Evolutionary conservation across 2,797 vertebrate genomes (phyloP), one percentile per base, ranked within the genome.

Genomic region (Cyclura pinguis): DNA sequence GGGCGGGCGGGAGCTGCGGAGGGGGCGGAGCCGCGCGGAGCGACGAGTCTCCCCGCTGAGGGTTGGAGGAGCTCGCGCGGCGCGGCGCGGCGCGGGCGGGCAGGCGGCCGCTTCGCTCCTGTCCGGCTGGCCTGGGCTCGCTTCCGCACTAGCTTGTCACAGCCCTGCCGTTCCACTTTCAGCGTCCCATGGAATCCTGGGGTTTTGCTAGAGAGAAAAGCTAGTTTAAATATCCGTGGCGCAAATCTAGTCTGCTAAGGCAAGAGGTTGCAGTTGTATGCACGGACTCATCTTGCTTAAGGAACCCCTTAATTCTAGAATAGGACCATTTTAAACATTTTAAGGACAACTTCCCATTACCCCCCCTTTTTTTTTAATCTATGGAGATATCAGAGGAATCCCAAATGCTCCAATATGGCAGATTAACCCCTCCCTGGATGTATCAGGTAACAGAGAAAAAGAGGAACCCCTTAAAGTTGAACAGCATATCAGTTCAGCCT

Each of bases 151-250:
- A 4, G 42, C 42, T 47, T 47, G 4, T 4, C 0, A 4, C 4
- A 47, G 42, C 42, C 2, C 42, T 47, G 42, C 42, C 4, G 4
- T 47, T 4, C 42, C 42, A 47, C 42, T 47, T 47, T 47, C 42
- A 47, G 4, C 42, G 4, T 3, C 42, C 42, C 4, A 4, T 47
- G 42, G 42, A 47, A 47, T 47, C 42, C 42, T 47, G 42, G 42
- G 42, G 42, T 4, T 3, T 47, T 47, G 42, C 14, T 0, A 0
- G 52, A 32, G 6, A 50, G 7, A 92, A 0, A 52, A 77, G 47
- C 27, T 57, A 24, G 73, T 42, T 88, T 38, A 81, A 93, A 89
- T 14, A 35, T 38, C 81, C 7, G 27, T 92, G 67, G 84, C 69
- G 69, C 29, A 57, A 73, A 73, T 67, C 13, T 4, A 35, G n/a